Evolutionary conservation across 2,888 invertebrate genomes (phyloP), one percentile per base, ranked within the genome.

Genomic region (Apamea anceps): DNA sequence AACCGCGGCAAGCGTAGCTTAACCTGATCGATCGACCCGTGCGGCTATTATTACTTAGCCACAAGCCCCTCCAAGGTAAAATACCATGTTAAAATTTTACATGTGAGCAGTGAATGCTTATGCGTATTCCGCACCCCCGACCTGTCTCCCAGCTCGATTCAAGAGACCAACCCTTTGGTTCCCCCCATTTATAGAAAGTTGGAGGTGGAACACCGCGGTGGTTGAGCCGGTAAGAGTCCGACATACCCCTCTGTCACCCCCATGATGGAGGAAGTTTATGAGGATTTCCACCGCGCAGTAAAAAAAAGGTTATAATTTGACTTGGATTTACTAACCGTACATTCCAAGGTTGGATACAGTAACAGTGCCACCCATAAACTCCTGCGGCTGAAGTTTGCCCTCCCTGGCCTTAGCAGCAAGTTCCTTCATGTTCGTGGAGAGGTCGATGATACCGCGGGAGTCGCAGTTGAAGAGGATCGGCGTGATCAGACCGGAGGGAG

Each of bases 341-440:
- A 99, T 99, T 90, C 99, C 99, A 86, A 99, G 97, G 96, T 99
- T 99, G 25, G 99, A 99, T 2, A 99, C 98, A 28, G 99, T 99
- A 88, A 99, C 98, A 13, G 99, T 99, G 86, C 99, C 99, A 25
- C 99, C 99, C 97, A 99, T 99, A 96, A 99, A 99, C 96, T 99
- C 99, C 66, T 99, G 98, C 0, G 99, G 99, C 93, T 99, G 98
- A 32, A 99, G 97, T 94, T 98, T 99, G 42, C 99, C 99, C 1
- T 98, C 98, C 90, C 98, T 98, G 0, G 99, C 99, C 95, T 98
- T 99, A 10, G 95, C 97, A 0, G 99, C 99, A 80, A 99, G 96
- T 76, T 97, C 96, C 94, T 98, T 98, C 68, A 99, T 98, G 86
- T 98, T 98, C 85, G 97, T 97, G 78, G 98, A 98, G 86, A 99